These are phyloP conservation scores for Sphenodon punctatus DNA, from an alignment of 2,797 vertebrate species.

Conservation along the genomic window DNA sequence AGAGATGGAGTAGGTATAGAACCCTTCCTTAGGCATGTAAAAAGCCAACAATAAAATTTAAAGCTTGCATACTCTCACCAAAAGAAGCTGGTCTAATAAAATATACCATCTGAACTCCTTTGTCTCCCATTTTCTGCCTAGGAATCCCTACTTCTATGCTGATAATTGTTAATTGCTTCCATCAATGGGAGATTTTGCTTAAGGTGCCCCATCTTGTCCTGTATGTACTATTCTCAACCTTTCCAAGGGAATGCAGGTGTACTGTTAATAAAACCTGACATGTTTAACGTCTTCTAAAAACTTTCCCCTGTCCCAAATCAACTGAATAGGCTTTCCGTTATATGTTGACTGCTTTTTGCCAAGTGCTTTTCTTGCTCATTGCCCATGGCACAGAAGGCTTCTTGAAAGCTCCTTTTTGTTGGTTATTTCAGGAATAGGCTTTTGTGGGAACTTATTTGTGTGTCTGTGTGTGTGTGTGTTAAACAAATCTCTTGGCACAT, in stretches of 20 bases:
- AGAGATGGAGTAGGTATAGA: no score
- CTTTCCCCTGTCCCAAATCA: neutral
- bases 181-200: neutral
- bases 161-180: neutral
- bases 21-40: no score
- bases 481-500: neutral
- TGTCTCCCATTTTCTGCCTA: no score
- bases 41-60: no score
- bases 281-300: neutral
- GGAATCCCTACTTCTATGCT: no score
- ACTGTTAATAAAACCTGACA: neutral
- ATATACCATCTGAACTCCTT: no score
- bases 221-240: neutral
- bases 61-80: no score
- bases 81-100: no score
- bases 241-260: neutral
- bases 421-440: neutral
- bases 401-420: slow-evolving; percentile 4
- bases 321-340: neutral
- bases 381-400: neutral
- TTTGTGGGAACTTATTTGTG: neutral
- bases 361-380: neutral
- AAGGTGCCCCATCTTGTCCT: accelerated
- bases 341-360: neutral
- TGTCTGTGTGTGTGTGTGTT: no score